Base-by-base conservation (phyloP, 2,113 vertebrate species). In the Ochotona curzoniae region DNA sequence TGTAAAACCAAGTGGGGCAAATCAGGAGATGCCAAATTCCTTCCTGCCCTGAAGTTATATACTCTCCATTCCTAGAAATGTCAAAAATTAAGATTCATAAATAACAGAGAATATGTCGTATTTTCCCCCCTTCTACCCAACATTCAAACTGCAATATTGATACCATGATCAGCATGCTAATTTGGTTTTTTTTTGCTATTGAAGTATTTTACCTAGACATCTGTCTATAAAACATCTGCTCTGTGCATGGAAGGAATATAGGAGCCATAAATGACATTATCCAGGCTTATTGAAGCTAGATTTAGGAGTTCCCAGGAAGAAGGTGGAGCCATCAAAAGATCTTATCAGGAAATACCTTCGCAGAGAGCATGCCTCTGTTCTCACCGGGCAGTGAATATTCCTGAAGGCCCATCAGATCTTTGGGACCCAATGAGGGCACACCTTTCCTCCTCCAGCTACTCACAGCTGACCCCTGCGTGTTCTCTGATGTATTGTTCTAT, bases 1-100 rank as follows among this genome's bases (percentile, higher is more conserved):
- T 96, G 70, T 96, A 88, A 96, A 85, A 86, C 76, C 30, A 96
- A 35, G 90, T n/a, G 28, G 30, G 51, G 84, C 81, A 91, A 61
- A 80, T 44, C 44, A 93, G 64, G 66, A 74, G 91, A 85, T 12
- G 14, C n/a, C 66, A 88, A 92, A 26, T 6, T 47, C 35, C 25
- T 94, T 95, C 71, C 85, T 94, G 64, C 49, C 93, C 44, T 90
- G n/a, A 69, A 93, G 64, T 86, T 90, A 60, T 93, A 35, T 88
- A 83, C 88, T 90, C 60, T 64, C 61, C 35, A 67, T 81, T 82
- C 14, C 2, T 76, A 94, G 82, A 28, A 76, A 87, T 67, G 78
- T 73, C 66, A 83, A 95, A 70, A 93, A 32, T 74, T 64, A 30
- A 35, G 44, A 87, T 74, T 79, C 20, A 38, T 83, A 93, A 87